Base-by-base conservation (phyloP, 2,888 invertebrate genomes). In the Nezara viridula region DNA sequence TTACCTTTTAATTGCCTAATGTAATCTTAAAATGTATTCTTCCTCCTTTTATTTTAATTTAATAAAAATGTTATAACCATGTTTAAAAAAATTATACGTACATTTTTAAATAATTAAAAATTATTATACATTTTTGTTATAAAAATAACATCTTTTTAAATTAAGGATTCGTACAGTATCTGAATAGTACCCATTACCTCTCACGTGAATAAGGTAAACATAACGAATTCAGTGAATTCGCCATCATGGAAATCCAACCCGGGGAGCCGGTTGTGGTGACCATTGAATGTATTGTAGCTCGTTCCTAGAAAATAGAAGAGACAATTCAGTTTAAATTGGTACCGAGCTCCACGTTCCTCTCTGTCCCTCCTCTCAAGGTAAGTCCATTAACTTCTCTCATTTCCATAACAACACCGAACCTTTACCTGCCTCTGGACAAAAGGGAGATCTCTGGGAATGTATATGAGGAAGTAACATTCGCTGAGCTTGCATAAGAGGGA, bases 311-410 rank as follows among this genome's bases (percentile, higher is more conserved):
- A 27, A 60, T 60, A 60, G 27, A 60, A 60, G 27, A 32, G 27
- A 60, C 60, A 27, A 60, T 60, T 16, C 60, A 32, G 12, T 60
- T 55, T 60, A 60, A 60, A 60, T 60, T 60, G 27, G 27, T 32
- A 5, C 27, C 27, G 60, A 32, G 60, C 16, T 60, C 60, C 27
- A 60, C 14, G 16, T 32, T 60, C 55, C 60, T 27, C 60, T 16
- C 60, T 32, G 60, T 16, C 60, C 60, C 14, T 60, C 60, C 60
- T 2, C 7, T 60, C 14, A 60, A 60, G 60, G 60, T 60, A 60
- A 60, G 60, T 60, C 60, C 27, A 60, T 60, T 60, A 60, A 60
- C 60, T 60, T 60, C 60, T 60, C 60, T 60, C 60, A 60, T 60
- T 60, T 60, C 27, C 60, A 60, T 60, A 60, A 60, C 60, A 60